Evolutionary conservation across 1,140 invertebrate genomes (phyloP), one percentile per base, ranked within the genome.

Genomic region (Aporrectodea caliginosa): DNA sequence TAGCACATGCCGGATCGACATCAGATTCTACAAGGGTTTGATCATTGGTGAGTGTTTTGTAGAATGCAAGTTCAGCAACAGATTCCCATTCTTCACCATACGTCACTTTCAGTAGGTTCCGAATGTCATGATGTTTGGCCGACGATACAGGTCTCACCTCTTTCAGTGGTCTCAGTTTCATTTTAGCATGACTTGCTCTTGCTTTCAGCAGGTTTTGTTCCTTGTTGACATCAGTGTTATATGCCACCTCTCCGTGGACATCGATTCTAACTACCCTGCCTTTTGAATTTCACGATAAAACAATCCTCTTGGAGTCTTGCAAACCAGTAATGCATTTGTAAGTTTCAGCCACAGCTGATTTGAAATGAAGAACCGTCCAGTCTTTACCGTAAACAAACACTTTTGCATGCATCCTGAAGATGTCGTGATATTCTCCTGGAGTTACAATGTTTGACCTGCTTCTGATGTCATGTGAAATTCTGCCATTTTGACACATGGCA

Each of bases 141-240:
- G 43, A 58, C 43, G 43, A 58, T 22, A 58, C 43, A 58, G 43
- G 43, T 58, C 22, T 58, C 43, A 58, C 43, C 43, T 22, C 6
- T 58, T 58, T 22, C 43, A 58, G 43, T 58, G 43, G 43, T 22
- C 22, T 58, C 43, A 58, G 43, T 58, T 6, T 58, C 6, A 58
- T 58, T 58, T 58, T 58, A 58, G 43, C 43, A 58, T 58, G 43
- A 58, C 43, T 58, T 58, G 43, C 43, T 58, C 22, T 58, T 58
- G 43, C 6, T 58, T 58, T 58, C 6, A 58, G 43, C 22, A 58
- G 43, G 43, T 58, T 58, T 22, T 58, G 43, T 58, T 58, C 43
- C 22, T 58, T 58, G 43, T 58, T 58, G 43, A 58, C 43, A 58
- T 58, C 43, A 58, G 43, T 12, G 43, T 58, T 58, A 22, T 58